Base-by-base conservation (phyloP, 2,888 invertebrate genomes). In the Cremastobaeus sp. region DNA sequence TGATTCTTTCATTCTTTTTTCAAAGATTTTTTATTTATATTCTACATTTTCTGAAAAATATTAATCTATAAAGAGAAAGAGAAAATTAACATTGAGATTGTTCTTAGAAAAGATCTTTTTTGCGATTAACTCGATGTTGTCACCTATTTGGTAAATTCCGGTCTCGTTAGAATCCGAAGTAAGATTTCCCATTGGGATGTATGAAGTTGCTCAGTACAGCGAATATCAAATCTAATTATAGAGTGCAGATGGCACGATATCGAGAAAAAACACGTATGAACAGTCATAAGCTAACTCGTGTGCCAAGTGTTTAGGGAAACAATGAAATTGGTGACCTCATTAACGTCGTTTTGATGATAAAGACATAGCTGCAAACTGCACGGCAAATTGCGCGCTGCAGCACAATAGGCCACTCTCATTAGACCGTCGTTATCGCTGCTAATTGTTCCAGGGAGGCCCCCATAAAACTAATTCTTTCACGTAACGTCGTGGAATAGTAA, bases 311-410 rank as follows among this genome's bases (percentile, higher is more conserved):
- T 66, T 66, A 66, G 34, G 48, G 21, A 35, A 59, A 68, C 68
- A 59, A 68, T 59, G 52, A 50, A 68, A 68, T 59, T 68, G 57
- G 50, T 25, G 37, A 35, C 43, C 68, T 68, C 68, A 21, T 68
- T 68, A 59, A 30, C 34, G 20, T n/a, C 52, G 20, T 35, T 68
- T 68, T 50, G 68, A 59, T 59, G 17, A 68, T 68, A 37, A 68
- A 68, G 50, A 43, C 35, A 59, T 68, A 30, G 68, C 21, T 17
- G 45, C 37, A 20, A 57, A 59, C 20, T 15, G 45, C 34, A 18
- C 9, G 43, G 55, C 45, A 48, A 50, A 62, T 66, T 70, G 57
- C 64, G 41, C 48, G 62, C 47, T 20, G 21, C 21, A 35, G 59
- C 41, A 30, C 47, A 72, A 64, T 68, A 48, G 39, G 11, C 57